A percentile compares a stretch with the other conserved stretches of the same genome.
phyloP scores from a whole-genome alignment of 2,797 vertebrate genomes.

The Eupleurogrammus muticus region DNA sequence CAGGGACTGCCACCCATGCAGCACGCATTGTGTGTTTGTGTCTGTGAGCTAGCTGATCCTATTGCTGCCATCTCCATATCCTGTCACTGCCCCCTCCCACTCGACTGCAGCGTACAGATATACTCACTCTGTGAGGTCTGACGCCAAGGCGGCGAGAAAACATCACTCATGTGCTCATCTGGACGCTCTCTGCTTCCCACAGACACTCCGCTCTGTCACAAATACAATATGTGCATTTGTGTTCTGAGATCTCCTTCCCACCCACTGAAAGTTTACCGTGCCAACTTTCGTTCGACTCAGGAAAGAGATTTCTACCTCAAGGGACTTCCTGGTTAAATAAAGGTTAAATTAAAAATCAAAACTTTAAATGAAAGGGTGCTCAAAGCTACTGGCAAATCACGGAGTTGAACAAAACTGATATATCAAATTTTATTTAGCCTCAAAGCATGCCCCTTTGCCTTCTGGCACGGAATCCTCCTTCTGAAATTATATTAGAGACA shows the following conservation, averaged over 20 bases:
- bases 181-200: slow-evolving; percentile 44
- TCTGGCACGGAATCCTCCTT: slow-evolving; percentile 43
- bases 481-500: slow-evolving; percentile 53
- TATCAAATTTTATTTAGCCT: slow-evolving; percentile 68
- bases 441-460: slow-evolving; percentile 56
- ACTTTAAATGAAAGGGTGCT: slow-evolving; percentile 12
- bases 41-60: slow-evolving; percentile 63
- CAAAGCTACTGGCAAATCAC: slow-evolving; percentile 36
- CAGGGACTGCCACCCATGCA: slow-evolving; percentile 77
- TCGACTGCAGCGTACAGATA: slow-evolving; percentile 46
- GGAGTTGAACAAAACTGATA: slow-evolving; percentile 61
- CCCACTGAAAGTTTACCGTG: background rate
- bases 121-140: slow-evolving; percentile 67
- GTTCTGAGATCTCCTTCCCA: slow-evolving; percentile 28
- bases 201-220: slow-evolving; percentile 27
- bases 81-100: slow-evolving; percentile 50
- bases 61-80: slow-evolving; percentile 66
- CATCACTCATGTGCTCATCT: slow-evolving; percentile 52
- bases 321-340: too few species aligned
- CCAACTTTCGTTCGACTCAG: too few species aligned
- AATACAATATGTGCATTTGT: slow-evolving; percentile 23
- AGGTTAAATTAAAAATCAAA: too few species aligned
- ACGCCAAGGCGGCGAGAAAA: slow-evolving; percentile 42
- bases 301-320: too few species aligned
- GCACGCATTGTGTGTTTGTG: slow-evolving; percentile 67